Evolutionary conservation across 2,888 invertebrate genomes (phyloP).

Genomic region (Clitarchus hookeri): DNA sequence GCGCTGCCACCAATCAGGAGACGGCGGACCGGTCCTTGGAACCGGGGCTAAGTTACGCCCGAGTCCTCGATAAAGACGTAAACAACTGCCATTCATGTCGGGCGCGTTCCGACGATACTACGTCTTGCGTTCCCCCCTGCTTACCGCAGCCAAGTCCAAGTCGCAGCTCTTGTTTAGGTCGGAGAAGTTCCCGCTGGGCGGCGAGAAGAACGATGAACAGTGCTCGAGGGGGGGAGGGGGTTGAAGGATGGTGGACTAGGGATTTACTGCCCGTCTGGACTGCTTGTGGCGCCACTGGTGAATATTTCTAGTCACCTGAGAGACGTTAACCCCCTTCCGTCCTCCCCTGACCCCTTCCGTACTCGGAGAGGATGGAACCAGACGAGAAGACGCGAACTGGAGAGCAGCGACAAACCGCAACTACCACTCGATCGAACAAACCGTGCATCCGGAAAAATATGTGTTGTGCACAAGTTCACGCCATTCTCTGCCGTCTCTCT

Average conservation of each 20-base stretch:
- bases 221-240: neutral
- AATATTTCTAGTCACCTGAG: neutral
- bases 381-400: too few species aligned
- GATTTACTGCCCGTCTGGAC: conserved; percentile 5
- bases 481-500: too few species aligned
- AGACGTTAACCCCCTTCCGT: neutral
- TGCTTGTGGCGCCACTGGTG: neutral
- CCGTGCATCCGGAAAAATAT: too few species aligned
- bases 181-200: neutral
- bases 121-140: neutral
- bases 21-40: neutral
- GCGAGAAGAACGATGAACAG: neutral
- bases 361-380: too few species aligned
- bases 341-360: neutral
- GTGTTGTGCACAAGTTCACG: too few species aligned
- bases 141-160: neutral
- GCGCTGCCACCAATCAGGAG: neutral
- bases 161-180: neutral
- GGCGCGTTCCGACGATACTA: neutral
- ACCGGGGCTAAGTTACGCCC: neutral
- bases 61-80: conserved; percentile 1
- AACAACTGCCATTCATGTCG: conserved; percentile 1
- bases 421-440: too few species aligned
- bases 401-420: too few species aligned
- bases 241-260: neutral